Evolutionary conservation across 2,888 invertebrate genomes (phyloP), one percentile per base, ranked within the genome.

Genomic region (Chrysolina americana): DNA sequence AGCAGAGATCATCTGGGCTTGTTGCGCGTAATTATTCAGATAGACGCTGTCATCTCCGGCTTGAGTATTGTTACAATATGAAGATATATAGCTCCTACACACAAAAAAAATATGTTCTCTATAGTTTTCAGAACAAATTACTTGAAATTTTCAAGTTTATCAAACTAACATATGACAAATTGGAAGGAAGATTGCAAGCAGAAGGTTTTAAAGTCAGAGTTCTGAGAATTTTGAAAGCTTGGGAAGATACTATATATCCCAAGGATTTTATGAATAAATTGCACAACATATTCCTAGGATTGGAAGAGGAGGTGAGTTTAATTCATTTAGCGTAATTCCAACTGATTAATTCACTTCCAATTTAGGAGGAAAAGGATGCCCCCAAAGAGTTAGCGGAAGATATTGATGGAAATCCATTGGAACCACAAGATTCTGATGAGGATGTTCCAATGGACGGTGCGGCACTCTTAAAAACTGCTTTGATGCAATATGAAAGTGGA

Each of bases 211-310:
- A 98, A 85, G 93, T 94, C 73, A 90, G 98, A 63, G 95, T 98
- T 44, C 93, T 97, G 86, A 92, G 95, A 84, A 95, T 96, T 82
- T 93, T 99, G 86, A 93, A 96, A 84, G 97, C 98, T 1, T 99
- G 99, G 98, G 98, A 98, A 87, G 99, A 99, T 86, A 97, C 97
- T 94, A 93, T 99, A 76, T 99, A 99, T 89, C 96, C 98, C 0
- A 94, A 95, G 73, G 98, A 98, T 80, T 96, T 95, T 88, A 90
- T 99, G 76, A 92, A 94, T 77, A 94, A 93, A 85, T 89, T 98
- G 75, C 96, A 98, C 87, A 96, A 97, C 85, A 92, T 95, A 13
- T 99, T 99, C 88, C 89, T 98, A 3, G 99, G 99, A 4, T 89
- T 96, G 50, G 89, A 83, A 50, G 84, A 85, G 77, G 81, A 78